Conservation (phyloP, 2,888 invertebrate species). For the Leuctra nigra region DNA sequence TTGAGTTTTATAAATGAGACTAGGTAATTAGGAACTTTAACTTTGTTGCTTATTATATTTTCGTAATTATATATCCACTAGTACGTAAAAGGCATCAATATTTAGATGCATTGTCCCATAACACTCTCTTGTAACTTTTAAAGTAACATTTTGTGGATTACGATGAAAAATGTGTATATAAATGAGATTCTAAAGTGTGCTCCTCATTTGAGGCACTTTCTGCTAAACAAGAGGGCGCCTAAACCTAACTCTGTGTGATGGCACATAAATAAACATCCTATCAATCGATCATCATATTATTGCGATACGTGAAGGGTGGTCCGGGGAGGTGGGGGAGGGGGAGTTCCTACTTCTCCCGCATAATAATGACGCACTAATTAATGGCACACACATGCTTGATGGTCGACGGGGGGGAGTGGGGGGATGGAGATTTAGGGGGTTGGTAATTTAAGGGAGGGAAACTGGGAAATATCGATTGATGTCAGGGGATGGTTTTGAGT, state of each 20-base stretch:
- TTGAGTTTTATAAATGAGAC: no score
- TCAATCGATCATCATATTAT: constrained; percentile 17
- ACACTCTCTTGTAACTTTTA: no score
- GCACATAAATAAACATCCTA: constrained; percentile 18
- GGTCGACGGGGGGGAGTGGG: background rate
- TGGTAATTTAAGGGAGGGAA: constrained; percentile 27
- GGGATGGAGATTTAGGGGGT: constrained; percentile 7
- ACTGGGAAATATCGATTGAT: constrained; percentile 27
- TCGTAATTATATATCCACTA: no score
- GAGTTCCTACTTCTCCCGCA: constrained; percentile 20
- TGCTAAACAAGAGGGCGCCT: constrained; percentile 1
- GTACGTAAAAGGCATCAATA: no score
- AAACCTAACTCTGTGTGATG: constrained; percentile 12
- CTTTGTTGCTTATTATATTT: no score
- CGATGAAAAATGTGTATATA: no score
- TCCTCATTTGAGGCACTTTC: background rate
- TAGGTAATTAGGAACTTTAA: no score
- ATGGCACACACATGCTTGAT: constrained; percentile 27
- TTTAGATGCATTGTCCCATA: no score
- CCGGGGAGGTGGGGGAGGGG: constrained; percentile 3
- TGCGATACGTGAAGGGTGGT: constrained; percentile 11
- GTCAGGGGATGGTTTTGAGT: constrained; percentile 21
- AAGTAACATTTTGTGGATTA: no score
- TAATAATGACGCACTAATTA: constrained; percentile 28
- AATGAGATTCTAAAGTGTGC: no score